A percentile compares a stretch with the other conserved stretches of the same genome.
phyloP scores from a whole-genome alignment of 2,113 vertebrate species.

The Aegotheles bennettii region DNA sequence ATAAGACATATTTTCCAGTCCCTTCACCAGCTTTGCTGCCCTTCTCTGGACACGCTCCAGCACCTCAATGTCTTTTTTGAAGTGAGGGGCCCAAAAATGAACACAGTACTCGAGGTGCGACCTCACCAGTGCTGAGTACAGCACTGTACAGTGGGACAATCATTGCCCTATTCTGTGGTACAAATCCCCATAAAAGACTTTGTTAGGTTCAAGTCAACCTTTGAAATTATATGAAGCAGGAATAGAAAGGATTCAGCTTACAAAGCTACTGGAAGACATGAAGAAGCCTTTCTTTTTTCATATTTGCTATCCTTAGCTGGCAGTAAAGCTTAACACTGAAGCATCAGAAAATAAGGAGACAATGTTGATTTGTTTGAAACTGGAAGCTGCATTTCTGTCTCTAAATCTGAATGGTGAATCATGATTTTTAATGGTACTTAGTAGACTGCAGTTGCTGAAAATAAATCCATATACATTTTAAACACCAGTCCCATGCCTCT shows the following conservation, averaged over 20 bases:
- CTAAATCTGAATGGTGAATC: background rate
- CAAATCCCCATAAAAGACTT: background rate
- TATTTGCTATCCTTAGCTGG: background rate
- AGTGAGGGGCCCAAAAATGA: no score
- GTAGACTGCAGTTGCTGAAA: background rate
- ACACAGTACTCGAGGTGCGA: no score
- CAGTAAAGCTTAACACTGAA: background rate
- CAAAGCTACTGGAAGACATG: background rate
- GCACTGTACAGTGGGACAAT: no score
- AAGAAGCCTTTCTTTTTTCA: background rate
- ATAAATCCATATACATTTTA: background rate
- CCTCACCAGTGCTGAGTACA: no score
- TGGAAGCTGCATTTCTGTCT: background rate
- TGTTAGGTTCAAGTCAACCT: background rate
- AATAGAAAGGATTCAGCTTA: background rate
- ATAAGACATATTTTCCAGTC: no score
- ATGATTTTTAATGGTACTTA: background rate
- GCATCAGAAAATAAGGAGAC: background rate
- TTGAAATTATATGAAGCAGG: background rate
- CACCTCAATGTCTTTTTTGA: no score
- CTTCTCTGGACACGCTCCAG: no score
- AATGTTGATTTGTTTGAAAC: background rate
- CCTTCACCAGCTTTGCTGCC: no score
- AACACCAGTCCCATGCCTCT: background rate
- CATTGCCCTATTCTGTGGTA: no score